Conservation (phyloP, 2,797 vertebrate species). For the Mionectes olivaceus region DNA sequence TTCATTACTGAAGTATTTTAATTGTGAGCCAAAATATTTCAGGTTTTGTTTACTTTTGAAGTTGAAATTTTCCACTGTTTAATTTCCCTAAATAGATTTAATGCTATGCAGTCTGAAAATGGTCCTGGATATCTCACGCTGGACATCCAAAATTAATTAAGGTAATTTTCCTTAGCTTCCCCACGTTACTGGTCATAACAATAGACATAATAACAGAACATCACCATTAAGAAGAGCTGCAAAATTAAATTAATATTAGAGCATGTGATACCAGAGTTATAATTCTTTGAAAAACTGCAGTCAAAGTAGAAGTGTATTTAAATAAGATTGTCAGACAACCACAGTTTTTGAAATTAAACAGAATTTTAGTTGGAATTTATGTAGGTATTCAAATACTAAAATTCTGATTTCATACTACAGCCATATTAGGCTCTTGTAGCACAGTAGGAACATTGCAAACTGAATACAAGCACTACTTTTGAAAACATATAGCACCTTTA, state of each 20-base stretch:
- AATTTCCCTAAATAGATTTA: conserved; percentile 28
- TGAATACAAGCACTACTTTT: background rate
- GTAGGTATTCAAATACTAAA: background rate
- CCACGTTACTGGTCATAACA: background rate
- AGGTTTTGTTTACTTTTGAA: conserved; percentile 45
- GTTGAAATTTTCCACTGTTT: conserved; percentile 47
- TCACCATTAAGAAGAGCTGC: background rate
- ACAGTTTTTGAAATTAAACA: background rate
- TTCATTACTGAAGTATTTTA: conserved; percentile 44
- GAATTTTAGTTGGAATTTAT: background rate
- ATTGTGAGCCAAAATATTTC: conserved; percentile 39
- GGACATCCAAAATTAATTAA: background rate
- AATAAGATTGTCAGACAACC: background rate
- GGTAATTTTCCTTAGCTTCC: background rate
- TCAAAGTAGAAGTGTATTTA: background rate
- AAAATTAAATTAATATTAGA: background rate
- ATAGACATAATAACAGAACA: background rate
- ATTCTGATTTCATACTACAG: background rate
- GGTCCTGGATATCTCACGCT: background rate
- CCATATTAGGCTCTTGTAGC: background rate
- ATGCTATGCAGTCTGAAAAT: background rate
- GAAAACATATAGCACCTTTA: background rate
- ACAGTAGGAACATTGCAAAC: background rate
- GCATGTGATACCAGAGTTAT: background rate
- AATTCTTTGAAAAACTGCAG: background rate